Base-by-base conservation (phyloP, 1,140 invertebrate genomes). In the Anastrepha obliqua region DNA sequence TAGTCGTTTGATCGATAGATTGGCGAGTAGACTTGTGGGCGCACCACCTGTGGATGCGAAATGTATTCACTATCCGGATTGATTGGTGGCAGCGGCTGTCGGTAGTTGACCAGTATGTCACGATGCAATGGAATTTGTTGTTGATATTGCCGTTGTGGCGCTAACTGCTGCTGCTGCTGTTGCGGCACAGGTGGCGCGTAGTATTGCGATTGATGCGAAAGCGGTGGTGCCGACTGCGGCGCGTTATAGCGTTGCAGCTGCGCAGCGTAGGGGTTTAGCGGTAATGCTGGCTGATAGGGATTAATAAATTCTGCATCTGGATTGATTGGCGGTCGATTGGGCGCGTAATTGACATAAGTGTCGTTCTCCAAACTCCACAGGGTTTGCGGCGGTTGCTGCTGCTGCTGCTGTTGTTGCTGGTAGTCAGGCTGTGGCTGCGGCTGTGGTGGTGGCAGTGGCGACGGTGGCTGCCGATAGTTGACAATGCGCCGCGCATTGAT, bases 241-340 rank as follows among this genome's bases (percentile, higher is more conserved):
- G 13, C 39, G 20, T 51, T 81, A 55, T 47, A 87, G 70, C 17
- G 89, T 59, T 44, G n/a, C 15, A 81, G 89, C 90, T 1, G 90
- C 89, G 89, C 90, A 89, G 60, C 17, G 62, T 87, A 88, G 4
- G 81, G 78, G 44, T 81, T 64, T 13, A 86, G 15, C 17, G 86
- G 74, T 87, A 85, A 86, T 42, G 85, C 55, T 4, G 74, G 74
- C 39, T 1, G 93, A 89, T 89, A 89, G n/a, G 88, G 89, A 74
- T 87, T 78, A 20, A 96, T 94, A 92, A 95, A 96, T 90, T 97
- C 96, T 81, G 95, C 95, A 87, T 96, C 95, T 0, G 96, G 95
- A 90, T 97, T 95, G 17, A 96, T 93, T 0, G 94, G 91, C 1
- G 96, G 96, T 60, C 93, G 91, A 60, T 92, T 95, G 89, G 92